These are phyloP conservation scores for Andricus grossulariae DNA, from an alignment of 1,140 invertebrate genomes.

Conservation along the genomic window DNA sequence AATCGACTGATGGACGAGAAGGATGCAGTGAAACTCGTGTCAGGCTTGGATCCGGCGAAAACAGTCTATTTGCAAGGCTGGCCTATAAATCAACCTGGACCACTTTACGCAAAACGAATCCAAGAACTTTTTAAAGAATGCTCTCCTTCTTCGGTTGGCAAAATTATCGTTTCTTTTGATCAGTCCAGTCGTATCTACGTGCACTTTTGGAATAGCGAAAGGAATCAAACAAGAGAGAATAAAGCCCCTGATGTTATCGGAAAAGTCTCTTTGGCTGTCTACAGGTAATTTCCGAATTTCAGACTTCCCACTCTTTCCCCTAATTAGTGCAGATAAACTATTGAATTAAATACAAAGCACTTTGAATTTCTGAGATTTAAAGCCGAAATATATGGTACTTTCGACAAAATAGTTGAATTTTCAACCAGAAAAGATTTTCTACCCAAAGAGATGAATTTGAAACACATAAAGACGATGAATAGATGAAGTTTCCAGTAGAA, in stretches of 20 bases:
- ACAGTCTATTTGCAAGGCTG: slow-evolving; percentile 87
- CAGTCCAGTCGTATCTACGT: slow-evolving; percentile 77
- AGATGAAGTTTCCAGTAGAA: too few relatives aligned
- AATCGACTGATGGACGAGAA: slow-evolving; percentile 77
- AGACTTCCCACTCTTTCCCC: too few relatives aligned
- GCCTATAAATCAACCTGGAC: slow-evolving; percentile 82
- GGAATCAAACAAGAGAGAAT: slow-evolving; percentile 50
- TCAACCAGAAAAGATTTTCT: too few relatives aligned
- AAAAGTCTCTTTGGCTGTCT: slow-evolving; percentile 79
- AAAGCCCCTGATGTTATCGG: slow-evolving; percentile 75
- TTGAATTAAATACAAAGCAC: too few relatives aligned
- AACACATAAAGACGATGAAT: too few relatives aligned
- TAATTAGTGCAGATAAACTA: too few relatives aligned
- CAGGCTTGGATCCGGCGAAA: slow-evolving; percentile 83
- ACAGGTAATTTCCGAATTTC: neutral
- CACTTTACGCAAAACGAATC: slow-evolving; percentile 81
- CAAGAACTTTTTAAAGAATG: slow-evolving; percentile 75
- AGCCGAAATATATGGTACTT: too few relatives aligned
- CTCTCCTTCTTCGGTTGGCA: slow-evolving; percentile 59
- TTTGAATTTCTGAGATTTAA: too few relatives aligned
- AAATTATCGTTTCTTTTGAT: slow-evolving; percentile 82
- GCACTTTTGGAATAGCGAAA: slow-evolving; percentile 72
- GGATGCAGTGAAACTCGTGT: slow-evolving; percentile 79
- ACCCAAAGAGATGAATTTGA: too few relatives aligned
- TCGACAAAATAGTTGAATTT: too few relatives aligned